Evolutionary conservation across 2,888 invertebrate genomes (phyloP).

Genomic region (Deroplatys truncata): DNA sequence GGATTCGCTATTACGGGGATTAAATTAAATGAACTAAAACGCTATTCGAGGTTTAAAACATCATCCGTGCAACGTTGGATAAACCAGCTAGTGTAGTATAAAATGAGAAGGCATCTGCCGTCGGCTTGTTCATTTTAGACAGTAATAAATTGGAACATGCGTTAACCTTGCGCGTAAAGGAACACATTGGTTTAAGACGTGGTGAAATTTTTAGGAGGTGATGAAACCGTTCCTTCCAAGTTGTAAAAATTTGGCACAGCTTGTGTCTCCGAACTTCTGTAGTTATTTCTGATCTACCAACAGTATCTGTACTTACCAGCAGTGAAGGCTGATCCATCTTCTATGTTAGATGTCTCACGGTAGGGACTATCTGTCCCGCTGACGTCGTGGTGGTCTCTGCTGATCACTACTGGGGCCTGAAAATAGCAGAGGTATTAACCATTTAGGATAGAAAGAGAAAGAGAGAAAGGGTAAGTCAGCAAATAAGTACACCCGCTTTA

Average conservation of each 20-base stretch:
- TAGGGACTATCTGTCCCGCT: conserved; percentile 59
- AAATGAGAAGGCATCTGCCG: too few relatives aligned
- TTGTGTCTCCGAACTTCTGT: not conserved
- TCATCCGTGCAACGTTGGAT: too few relatives aligned
- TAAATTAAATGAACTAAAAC: too few relatives aligned
- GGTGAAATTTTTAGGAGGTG: not conserved
- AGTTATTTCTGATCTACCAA: not conserved
- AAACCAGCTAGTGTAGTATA: too few relatives aligned
- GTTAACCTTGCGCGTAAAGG: not conserved
- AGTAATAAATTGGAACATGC: not conserved
- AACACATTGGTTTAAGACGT: not conserved
- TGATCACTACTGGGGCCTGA: conserved; percentile 54
- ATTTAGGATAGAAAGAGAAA: too few relatives aligned
- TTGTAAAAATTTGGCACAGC: not conserved
- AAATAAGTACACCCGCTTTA: too few relatives aligned
- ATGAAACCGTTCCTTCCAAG: not conserved
- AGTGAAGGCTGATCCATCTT: conserved; percentile 57
- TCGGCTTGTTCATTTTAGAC: not conserved
- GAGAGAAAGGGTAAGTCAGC: too few relatives aligned
- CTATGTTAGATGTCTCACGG: conserved; percentile 58
- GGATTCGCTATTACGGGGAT: too few relatives aligned
- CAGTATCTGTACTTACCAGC: conserved; percentile 43
- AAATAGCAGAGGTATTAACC: not conserved
- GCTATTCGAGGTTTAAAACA: too few relatives aligned
- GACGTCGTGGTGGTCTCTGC: conserved; percentile 60